A percentile compares a stretch with the other conserved stretches of the same genome.
phyloP scores from a whole-genome alignment of 2,113 vertebrate genomes.

The Genyomyrus donnyi region DNA sequence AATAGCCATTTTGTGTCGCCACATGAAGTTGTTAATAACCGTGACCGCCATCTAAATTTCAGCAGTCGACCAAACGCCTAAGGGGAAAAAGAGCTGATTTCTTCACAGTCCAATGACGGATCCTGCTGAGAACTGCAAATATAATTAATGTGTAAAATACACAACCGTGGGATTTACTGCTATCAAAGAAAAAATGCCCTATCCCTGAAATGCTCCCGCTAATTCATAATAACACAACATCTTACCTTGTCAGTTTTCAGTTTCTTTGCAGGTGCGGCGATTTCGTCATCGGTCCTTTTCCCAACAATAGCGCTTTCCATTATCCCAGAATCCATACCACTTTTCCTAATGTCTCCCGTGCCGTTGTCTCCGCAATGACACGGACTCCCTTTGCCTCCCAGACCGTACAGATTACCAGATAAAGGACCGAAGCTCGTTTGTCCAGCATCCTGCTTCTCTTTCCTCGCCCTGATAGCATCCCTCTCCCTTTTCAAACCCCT shows the following conservation, averaged over 20 bases:
- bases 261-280: slow-evolving; percentile 77
- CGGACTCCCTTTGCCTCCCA: slow-evolving; percentile 71
- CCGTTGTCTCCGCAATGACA: slow-evolving; percentile 67
- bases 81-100: not conserved
- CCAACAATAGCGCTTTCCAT: slow-evolving; percentile 77
- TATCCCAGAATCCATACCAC: slow-evolving; percentile 73
- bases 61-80: slow-evolving; percentile 7
- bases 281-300: slow-evolving; percentile 74
- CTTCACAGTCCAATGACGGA: not conserved
- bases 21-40: slow-evolving; percentile 26
- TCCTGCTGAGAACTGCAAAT: slow-evolving; percentile 3
- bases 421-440: slow-evolving; percentile 61
- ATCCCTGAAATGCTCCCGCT: not conserved
- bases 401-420: slow-evolving; percentile 72
- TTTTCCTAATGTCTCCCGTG: slow-evolving; percentile 65
- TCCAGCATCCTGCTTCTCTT: slow-evolving; percentile 75
- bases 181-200: not conserved
- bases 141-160: slow-evolving; percentile 9
- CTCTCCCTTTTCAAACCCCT: slow-evolving; percentile 82
- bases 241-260: slow-evolving; percentile 87
- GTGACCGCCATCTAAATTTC: slow-evolving; percentile 22
- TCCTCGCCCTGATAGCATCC: slow-evolving; percentile 68
- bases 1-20: slow-evolving; percentile 28
- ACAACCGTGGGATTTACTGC: slow-evolving; percentile 1
- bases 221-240: not conserved